Evolutionary conservation across 2,888 invertebrate genomes (phyloP), one percentile per base, ranked within the genome.

Genomic region (Peribatodes rhomboidaria): DNA sequence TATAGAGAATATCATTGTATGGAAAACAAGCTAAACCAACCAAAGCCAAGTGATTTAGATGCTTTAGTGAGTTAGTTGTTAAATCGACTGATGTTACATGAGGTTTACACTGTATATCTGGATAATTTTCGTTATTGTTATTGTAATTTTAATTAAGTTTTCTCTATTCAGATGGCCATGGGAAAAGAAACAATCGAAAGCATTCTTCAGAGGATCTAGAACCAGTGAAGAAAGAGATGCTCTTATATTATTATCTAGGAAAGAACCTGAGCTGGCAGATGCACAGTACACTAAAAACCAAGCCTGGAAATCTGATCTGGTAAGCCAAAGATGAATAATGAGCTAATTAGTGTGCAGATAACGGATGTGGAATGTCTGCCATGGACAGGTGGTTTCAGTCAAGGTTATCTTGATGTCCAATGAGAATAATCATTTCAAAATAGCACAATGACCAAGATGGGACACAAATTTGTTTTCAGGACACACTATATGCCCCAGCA

Each of bases 261-360:
- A 94, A 59, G 84, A 94, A 22, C 96, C 98, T 0, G 93, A 97
- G 2, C 88, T 99, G 18, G 96, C 97, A 0, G 97, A 99, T 93
- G 99, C 99, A 0, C 95, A 96, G 72, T 99, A 99, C 83, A 99
- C 99, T 0, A 99, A 98, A 89, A 99, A 99, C 89, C 99, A 99
- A 92, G 99, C 99, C 0, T 99, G 99, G 99, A 99, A 98, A 89
- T 98, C 98, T 6, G 96, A 97, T 70, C 95, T 94, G 77, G 97
- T 97, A 92, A 68, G 65, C 63, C 27, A 27, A 27, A 27, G 27
- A 27, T 27, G 27, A 27, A 6, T 27, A 27, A 27, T 27, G n/a
- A n/a, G n/a, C n/a, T n/a, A n/a, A n/a, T n/a, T 27, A 27, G 27
- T 27, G 27, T 27, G 6, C 6, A 6, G 3, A 27, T 27, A 27